A percentile compares a stretch with the other conserved stretches of the same genome.
Evolutionary conservation across 2,113 vertebrate species (phyloP).

Genomic region (Empidonax alnorum): DNA sequence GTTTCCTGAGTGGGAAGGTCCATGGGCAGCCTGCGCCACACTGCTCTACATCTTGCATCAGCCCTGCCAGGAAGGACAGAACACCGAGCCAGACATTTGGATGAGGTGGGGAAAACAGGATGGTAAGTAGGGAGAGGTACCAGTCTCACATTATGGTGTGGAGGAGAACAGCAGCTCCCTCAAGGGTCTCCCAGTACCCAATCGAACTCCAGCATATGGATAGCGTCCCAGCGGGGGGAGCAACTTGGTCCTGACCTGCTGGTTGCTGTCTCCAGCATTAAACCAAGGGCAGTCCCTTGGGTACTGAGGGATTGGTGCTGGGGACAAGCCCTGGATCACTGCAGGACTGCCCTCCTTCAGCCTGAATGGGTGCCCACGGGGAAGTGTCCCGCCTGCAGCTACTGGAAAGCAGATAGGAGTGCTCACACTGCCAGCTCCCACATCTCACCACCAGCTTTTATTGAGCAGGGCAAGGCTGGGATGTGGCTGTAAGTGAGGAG

Average conservation of each 20-base stretch:
- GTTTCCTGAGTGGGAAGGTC: neutral
- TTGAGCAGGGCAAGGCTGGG: neutral
- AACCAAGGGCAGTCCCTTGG: neutral
- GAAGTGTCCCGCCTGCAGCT: neutral
- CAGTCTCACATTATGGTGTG: neutral
- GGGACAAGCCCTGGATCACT: neutral
- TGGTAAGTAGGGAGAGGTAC: neutral
- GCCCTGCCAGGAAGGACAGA: neutral
- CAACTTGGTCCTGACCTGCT: neutral
- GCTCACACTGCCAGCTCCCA: neutral
- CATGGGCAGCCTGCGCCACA: accelerated
- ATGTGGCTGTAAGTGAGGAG: neutral
- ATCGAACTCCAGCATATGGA: neutral
- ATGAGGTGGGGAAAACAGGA: neutral
- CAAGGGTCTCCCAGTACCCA: neutral
- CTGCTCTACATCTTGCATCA: neutral
- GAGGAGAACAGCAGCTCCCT: neutral
- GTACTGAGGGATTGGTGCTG: neutral
- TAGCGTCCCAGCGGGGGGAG: neutral
- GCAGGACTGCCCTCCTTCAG: neutral
- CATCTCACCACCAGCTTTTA: neutral
- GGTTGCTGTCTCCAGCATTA: neutral
- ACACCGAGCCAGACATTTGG: neutral
- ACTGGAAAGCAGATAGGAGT: neutral
- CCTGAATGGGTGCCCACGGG: neutral